Evolutionary conservation across 2,113 vertebrate genomes (phyloP).

Genomic region (Mesocricetus auratus): DNA sequence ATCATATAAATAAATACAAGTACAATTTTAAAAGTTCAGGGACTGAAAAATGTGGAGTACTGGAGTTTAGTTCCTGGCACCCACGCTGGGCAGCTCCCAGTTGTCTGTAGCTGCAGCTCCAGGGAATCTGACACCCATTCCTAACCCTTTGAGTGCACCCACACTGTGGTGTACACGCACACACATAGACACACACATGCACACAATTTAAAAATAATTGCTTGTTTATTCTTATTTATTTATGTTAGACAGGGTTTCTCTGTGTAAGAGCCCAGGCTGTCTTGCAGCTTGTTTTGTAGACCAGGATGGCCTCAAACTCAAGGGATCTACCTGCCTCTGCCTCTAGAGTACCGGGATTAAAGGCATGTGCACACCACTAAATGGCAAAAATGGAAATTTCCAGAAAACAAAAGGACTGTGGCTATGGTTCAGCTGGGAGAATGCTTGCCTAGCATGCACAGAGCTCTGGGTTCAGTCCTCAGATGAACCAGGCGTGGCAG

Average conservation of each 20-base stretch:
- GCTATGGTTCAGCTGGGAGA: not conserved
- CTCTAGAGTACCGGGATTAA: not conserved
- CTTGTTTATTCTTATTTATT: not conserved
- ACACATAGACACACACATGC: not conserved
- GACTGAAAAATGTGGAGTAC: not conserved
- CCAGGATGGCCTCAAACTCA: not conserved
- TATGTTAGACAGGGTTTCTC: not conserved
- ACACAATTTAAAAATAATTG: not conserved
- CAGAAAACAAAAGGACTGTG: not conserved
- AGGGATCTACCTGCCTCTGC: no score
- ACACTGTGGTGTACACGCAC: not conserved
- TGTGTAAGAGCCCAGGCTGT: not conserved
- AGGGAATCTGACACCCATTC: not conserved
- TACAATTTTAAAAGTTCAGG: not conserved
- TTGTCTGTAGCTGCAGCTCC: not conserved
- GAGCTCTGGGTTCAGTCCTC: not conserved
- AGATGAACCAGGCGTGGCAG: not conserved
- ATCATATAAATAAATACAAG: not conserved
- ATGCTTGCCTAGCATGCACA: not conserved
- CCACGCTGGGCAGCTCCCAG: not conserved
- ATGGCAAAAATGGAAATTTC: not conserved
- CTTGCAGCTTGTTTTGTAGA: not conserved
- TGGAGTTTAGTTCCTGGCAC: not conserved
- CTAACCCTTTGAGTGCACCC: not conserved
- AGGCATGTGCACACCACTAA: not conserved